Conservation (phyloP, 2,113 vertebrate species). For the Cyanoderma ruficeps region DNA sequence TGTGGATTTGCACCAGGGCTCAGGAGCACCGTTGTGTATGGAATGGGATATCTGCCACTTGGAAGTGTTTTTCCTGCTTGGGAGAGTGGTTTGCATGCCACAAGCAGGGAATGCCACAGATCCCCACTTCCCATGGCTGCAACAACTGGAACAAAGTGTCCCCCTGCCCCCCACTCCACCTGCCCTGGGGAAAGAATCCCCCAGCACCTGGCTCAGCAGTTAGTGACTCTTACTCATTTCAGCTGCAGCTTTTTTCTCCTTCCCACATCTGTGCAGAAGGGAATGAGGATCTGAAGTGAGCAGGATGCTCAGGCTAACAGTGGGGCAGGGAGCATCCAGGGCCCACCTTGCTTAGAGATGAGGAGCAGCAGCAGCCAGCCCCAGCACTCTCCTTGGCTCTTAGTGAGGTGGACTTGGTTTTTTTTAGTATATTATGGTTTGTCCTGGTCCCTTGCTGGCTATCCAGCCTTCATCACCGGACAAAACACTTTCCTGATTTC, state of each 20-base stretch:
- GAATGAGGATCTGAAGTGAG: neutral
- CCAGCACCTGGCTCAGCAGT: neutral
- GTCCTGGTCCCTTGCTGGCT: neutral
- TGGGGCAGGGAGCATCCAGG: neutral
- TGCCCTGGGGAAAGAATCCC: neutral
- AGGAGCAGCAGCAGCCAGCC: neutral
- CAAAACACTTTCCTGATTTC: neutral
- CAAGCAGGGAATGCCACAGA: neutral
- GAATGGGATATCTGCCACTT: neutral
- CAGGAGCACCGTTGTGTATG: neutral
- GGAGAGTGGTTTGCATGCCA: neutral
- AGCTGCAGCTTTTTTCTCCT: neutral
- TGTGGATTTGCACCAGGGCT: slow-evolving; percentile 5
- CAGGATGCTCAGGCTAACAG: neutral
- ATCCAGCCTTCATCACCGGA: neutral
- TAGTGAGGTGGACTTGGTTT: fast-evolving
- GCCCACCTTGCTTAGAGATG: neutral
- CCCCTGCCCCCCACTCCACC: neutral
- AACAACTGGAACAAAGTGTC: neutral
- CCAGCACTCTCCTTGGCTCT: neutral
- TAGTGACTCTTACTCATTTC: neutral
- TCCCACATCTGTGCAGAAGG: neutral
- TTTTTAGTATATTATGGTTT: neutral
- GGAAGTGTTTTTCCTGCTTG: neutral
- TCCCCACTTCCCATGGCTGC: neutral